These are phyloP conservation scores for Microctenopoma steveboyesi DNA, from an alignment of 2,797 vertebrate genomes.

Conservation along the genomic window DNA sequence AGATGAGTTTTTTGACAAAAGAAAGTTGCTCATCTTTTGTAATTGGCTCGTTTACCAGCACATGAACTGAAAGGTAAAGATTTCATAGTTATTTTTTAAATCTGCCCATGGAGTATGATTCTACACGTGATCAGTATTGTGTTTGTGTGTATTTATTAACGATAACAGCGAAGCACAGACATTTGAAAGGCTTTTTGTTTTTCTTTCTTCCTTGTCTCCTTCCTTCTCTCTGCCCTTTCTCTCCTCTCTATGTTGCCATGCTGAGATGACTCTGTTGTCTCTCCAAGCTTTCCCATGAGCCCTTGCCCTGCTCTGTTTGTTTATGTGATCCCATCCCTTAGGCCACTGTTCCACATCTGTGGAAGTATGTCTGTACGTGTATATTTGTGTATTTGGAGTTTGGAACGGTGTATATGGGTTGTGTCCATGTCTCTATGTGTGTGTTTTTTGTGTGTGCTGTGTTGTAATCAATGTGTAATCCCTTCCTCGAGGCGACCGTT, in stretches of 20 bases:
- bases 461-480: slow-evolving; percentile 82
- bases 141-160: neutral
- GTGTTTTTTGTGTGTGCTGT: slow-evolving; percentile 26
- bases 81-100: neutral
- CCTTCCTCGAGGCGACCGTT: slow-evolving; percentile 80
- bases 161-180: neutral
- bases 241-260: slow-evolving; percentile 58
- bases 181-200: slow-evolving; percentile 43
- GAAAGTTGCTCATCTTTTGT: neutral
- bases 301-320: slow-evolving; percentile 77
- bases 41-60: neutral
- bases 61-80: neutral
- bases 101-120: neutral
- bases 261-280: slow-evolving; percentile 74
- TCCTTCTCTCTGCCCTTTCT: slow-evolving; percentile 55
- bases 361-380: slow-evolving; percentile 59
- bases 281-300: slow-evolving; percentile 78
- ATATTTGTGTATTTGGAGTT: slow-evolving; percentile 21
- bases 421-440: slow-evolving; percentile 30
- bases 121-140: neutral
- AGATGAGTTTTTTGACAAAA: neutral
- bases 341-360: slow-evolving; percentile 80
- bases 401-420: neutral
- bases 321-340: slow-evolving; percentile 79
- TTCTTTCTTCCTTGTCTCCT: slow-evolving; percentile 30